These are phyloP conservation scores for Papilio protenor DNA, from an alignment of 2,888 invertebrate species.

Conservation along the genomic window DNA sequence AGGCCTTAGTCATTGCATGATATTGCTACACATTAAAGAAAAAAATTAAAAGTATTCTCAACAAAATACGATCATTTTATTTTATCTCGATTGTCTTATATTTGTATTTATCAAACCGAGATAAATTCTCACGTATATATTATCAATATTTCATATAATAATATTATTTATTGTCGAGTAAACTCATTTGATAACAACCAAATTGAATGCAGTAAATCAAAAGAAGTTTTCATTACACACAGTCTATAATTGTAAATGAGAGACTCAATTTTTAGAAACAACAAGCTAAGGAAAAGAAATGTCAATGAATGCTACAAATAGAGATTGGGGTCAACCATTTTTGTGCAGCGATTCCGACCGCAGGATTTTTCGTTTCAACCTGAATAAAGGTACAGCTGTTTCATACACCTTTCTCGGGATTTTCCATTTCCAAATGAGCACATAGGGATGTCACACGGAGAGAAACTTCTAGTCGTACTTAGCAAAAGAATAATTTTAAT, in stretches of 20 bases:
- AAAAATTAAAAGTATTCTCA: not conserved
- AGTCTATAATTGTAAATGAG: not conserved
- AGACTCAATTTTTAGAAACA: not conserved
- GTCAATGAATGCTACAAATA: constrained; percentile 18
- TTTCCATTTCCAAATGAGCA: constrained; percentile 22
- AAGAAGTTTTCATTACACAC: too few relatives aligned
- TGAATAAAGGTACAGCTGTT: constrained; percentile 24
- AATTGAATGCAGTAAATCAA: too few relatives aligned
- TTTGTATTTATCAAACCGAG: too few relatives aligned
- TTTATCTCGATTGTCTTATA: too few relatives aligned
- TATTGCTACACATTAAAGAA: too few relatives aligned
- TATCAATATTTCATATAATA: too few relatives aligned
- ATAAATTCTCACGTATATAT: too few relatives aligned
- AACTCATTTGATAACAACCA: too few relatives aligned
- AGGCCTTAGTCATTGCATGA: too few relatives aligned
- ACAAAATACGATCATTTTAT: too few relatives aligned
- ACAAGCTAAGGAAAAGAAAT: not conserved
- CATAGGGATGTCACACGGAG: not conserved
- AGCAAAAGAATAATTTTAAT: not conserved
- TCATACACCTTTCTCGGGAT: constrained; percentile 17
- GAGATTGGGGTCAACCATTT: constrained; percentile 29
- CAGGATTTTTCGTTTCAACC: constrained; percentile 17
- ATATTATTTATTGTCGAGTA: not conserved
- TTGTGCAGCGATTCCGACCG: constrained; percentile 15
- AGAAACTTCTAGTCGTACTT: not conserved